Base-by-base conservation (phyloP, 2,113 vertebrate species). In the Ahaetulla prasina region DNA sequence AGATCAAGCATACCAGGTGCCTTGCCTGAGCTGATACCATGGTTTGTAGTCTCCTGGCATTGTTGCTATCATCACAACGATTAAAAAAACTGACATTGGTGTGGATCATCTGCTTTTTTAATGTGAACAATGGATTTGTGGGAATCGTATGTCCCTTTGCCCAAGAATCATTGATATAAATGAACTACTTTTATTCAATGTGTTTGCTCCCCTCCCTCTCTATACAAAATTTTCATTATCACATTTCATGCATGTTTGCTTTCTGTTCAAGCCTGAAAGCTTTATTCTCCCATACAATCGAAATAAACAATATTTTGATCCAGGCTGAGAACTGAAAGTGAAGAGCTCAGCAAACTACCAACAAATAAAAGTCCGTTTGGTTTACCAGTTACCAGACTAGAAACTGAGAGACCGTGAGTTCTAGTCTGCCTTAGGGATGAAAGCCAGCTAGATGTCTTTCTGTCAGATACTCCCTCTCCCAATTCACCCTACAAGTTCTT, bases 261-360 rank as follows among this genome's bases (percentile, higher is more conserved):
- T 8, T 90, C 30, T 74, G 20, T 50, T 52, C 47, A 35, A 90
- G 18, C 18, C 57, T 84, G 22, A 20, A 89, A 80, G 60, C 8
- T 49, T 94, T 95, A 52, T 1, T 74, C 93, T n/a, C 8, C 85
- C 89, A 12, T 91, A 74, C 68, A 92, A 80, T 60, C 89, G 11
- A 93, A 92, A 93, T 4, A 91, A 3, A 30, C 87, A 92, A 95
- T 45, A 84, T 45, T n/a, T 43, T 43, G 49, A 84, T 85, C 68
- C 39, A 80, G 50, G 43, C 7, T 57, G 11, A 91, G 91, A 91
- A 52, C 4, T 30, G 52, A 60, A 57, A 87, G 92, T 60, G 27
- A 35, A 80, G 53, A 74, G 11, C 39, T 80, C 88, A 27, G 4
- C 35, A 2, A 54, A 16, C 2, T 50, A 35, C n/a, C 55, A 92